phyloP scores from a whole-genome alignment of 2,797 vertebrate species.

The Oreochromis grahami region DNA sequence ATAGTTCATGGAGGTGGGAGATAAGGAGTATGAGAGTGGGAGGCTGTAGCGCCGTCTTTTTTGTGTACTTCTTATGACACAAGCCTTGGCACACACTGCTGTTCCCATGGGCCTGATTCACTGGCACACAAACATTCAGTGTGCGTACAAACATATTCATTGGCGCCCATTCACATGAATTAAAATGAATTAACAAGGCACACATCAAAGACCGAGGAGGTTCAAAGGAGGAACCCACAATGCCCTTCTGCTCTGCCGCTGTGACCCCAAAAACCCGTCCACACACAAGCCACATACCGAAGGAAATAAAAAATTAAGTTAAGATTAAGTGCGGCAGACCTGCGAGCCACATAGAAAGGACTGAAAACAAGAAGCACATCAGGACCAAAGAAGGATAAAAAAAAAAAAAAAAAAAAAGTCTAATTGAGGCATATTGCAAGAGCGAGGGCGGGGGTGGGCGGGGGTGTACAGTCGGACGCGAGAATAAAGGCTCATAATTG shows the following conservation, averaged over 20 bases:
- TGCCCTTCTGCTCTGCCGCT: neutral
- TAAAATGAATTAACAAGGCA: slow-evolving; percentile 27
- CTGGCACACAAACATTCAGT: slow-evolving; percentile 24
- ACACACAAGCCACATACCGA: neutral
- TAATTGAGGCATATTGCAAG: slow-evolving; percentile 68
- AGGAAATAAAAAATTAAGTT: neutral
- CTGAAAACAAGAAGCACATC: slow-evolving; percentile 10
- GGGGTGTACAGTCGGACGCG: slow-evolving; percentile 59
- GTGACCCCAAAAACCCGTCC: neutral
- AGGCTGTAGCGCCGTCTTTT: slow-evolving; percentile 50
- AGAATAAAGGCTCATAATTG: slow-evolving; percentile 82
- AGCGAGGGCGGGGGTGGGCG: slow-evolving; percentile 15
- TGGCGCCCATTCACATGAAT: slow-evolving; percentile 3
- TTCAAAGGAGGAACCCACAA: slow-evolving; percentile 11
- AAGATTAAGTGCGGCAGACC: slow-evolving; percentile 6
- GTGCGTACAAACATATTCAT: slow-evolving; percentile 27
- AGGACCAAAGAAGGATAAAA: no score
- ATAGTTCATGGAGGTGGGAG: slow-evolving; percentile 8
- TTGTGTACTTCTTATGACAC: slow-evolving; percentile 60
- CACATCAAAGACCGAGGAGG: neutral
- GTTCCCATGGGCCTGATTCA: slow-evolving; percentile 59
- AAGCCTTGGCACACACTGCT: slow-evolving; percentile 68
- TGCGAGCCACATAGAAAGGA: slow-evolving; percentile 5
- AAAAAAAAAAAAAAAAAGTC: neutral
- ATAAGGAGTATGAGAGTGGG: slow-evolving; percentile 32